Evolutionary conservation across 1,140 invertebrate genomes (phyloP).

Genomic region (Doryteuthis pealeii): DNA sequence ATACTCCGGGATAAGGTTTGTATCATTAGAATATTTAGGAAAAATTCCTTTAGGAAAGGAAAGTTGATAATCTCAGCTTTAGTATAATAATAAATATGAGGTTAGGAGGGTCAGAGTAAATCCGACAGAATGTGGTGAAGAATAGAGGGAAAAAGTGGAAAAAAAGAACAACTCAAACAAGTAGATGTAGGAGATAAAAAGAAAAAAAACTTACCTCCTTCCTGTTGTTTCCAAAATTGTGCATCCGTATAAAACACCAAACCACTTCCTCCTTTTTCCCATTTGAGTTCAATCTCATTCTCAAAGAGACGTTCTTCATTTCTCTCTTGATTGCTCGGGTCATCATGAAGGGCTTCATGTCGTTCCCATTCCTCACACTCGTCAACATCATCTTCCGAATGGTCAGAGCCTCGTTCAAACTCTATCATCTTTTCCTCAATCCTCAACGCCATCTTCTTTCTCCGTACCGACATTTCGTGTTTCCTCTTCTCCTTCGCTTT

Average conservation of each 20-base stretch:
- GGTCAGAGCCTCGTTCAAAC: conserved; percentile 23
- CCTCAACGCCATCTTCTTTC: conserved; percentile 34
- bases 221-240: conserved; percentile 64
- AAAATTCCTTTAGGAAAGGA: too few species aligned
- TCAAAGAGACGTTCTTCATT: conserved; percentile 64
- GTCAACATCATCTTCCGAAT: conserved; percentile 48
- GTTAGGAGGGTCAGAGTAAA: too few species aligned
- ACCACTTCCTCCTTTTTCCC: conserved; percentile 70
- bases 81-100: too few species aligned
- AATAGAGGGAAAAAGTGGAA: too few species aligned
- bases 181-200: too few species aligned
- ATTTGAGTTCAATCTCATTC: conserved; percentile 66
- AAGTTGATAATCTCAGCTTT: too few species aligned
- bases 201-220: conserved; percentile 58
- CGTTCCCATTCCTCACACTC: conserved; percentile 61
- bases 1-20: too few species aligned
- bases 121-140: too few species aligned
- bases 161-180: too few species aligned
- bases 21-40: too few species aligned
- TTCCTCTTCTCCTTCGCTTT: conserved; percentile 13
- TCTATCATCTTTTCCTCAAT: conserved; percentile 53
- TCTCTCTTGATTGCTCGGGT: conserved; percentile 64
- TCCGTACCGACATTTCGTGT: conserved; percentile 34
- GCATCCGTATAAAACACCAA: conserved; percentile 70
- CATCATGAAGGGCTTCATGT: conserved; percentile 66